These are phyloP conservation scores for Latrodectus geometricus DNA, from an alignment of 1,140 invertebrate genomes.

Conservation along the genomic window DNA sequence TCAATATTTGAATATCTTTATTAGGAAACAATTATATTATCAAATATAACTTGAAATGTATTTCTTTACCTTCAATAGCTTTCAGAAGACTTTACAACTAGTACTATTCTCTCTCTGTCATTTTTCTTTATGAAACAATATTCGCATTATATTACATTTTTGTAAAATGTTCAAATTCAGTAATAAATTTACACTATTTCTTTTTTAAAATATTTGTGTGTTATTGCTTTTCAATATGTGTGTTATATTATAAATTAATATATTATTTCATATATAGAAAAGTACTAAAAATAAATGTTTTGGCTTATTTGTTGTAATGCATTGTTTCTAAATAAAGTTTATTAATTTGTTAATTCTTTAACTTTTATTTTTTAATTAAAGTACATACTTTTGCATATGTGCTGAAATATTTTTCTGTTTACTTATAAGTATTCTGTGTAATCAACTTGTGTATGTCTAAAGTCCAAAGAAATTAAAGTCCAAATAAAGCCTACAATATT, in stretches of 20 bases:
- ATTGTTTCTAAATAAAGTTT: conserved; percentile 3
- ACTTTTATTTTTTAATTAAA: not conserved
- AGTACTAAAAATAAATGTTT: not conserved
- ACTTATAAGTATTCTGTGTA: no score
- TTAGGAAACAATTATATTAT: not conserved
- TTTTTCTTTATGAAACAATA: conserved; percentile 1
- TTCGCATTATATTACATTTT: conserved; percentile 27
- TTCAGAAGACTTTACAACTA: conserved; percentile 23
- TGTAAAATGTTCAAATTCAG: conserved; percentile 38
- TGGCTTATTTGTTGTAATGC: not conserved
- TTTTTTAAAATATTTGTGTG: conserved; percentile 12
- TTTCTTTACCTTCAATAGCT: conserved; percentile 17
- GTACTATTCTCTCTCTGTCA: conserved; percentile 5
- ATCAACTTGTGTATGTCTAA: no score
- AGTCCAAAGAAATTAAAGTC: no score
- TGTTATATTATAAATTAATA: not conserved
- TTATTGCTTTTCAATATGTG: not conserved
- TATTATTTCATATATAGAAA: not conserved
- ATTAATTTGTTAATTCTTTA: not conserved
- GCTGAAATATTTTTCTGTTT: no score
- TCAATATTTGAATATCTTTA: conserved; percentile 40
- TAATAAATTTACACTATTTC: conserved; percentile 57
- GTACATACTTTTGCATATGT: not conserved
- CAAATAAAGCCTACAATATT: no score
- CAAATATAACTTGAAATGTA: not conserved